These are phyloP conservation scores for Bovichtus variegatus DNA, from an alignment of 2,797 vertebrate genomes.

Conservation along the genomic window DNA sequence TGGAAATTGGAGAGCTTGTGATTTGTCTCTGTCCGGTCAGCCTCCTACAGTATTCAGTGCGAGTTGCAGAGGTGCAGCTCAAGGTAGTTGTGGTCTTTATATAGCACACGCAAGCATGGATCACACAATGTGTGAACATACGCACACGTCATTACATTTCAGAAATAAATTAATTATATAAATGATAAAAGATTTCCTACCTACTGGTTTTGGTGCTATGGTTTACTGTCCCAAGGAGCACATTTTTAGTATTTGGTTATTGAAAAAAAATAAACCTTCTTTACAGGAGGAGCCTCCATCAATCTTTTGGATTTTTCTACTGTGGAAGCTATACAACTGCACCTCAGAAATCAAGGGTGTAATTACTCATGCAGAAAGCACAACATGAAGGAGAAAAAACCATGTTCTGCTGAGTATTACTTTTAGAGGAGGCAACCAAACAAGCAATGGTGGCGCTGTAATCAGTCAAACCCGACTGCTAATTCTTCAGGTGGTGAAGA, in stretches of 20 bases:
- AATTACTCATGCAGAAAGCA: conserved; percentile 98
- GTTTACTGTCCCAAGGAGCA: conserved; percentile 81
- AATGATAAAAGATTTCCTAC: conserved; percentile 33
- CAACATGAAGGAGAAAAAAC: conserved; percentile 91
- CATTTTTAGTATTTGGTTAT: conserved; percentile 85
- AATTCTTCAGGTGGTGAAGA: conserved; percentile 95
- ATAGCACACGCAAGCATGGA: conserved; percentile 2
- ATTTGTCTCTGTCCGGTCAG: conserved; percentile 79
- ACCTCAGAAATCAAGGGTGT: conserved; percentile 95
- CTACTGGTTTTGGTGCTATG: conserved; percentile 68
- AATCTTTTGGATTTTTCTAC: conserved; percentile 89
- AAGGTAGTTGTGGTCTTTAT: conserved; percentile 38
- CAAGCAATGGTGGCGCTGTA: conserved; percentile 90
- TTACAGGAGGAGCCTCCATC: conserved; percentile 90
- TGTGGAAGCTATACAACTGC: conserved; percentile 91
- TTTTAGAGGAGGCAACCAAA: conserved; percentile 91
- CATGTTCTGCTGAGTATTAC: conserved; percentile 95
- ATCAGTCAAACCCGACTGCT: conserved; percentile 94
- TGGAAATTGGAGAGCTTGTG: conserved; percentile 68
- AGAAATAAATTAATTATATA: conserved; percentile 21
- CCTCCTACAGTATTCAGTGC: conserved; percentile 62
- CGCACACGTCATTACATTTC: conserved; percentile 10
- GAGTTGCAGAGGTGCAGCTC: conserved; percentile 38
- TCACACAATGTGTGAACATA: conserved; percentile 4
- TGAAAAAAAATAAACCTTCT: conserved; percentile 81